Percentiles rank a stretch among this genome's conserved stretches.
phyloP scores from a whole-genome alignment of 1,140 invertebrate genomes.

The Scaptomyza pallida region DNA sequence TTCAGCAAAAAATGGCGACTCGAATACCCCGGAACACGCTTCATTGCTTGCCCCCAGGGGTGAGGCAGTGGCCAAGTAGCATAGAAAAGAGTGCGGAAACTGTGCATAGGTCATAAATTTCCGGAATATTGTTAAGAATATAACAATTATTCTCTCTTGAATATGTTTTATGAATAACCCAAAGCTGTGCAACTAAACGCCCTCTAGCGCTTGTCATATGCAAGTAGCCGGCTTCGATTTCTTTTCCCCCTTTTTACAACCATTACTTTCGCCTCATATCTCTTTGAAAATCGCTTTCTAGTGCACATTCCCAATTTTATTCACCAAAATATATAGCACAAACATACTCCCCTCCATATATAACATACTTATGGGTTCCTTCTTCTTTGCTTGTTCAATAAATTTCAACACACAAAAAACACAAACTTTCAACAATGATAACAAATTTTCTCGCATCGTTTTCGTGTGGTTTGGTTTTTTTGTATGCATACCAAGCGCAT shows the following conservation, averaged over 20 bases:
- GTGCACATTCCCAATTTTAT: conserved; percentile 1
- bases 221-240: neutral
- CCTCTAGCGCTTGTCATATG: conserved; percentile 23
- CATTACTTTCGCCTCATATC: neutral
- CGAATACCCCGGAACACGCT: conserved; percentile 52
- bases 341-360: neutral
- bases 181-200: conserved; percentile 19
- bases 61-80: neutral
- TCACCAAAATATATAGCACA: neutral
- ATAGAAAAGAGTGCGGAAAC: conserved; percentile 19
- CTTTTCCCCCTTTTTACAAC: too few species aligned
- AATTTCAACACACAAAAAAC: conserved; percentile 56
- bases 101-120: conserved; percentile 68
- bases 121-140: conserved; percentile 79
- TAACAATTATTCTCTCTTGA: conserved; percentile 59
- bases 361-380: conserved; percentile 20
- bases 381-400: conserved; percentile 49
- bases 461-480: conserved; percentile 44
- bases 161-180: conserved; percentile 34
- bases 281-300: conserved; percentile 22
- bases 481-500: conserved; percentile 54
- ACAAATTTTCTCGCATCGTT: conserved; percentile 54
- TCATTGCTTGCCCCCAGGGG: conserved; percentile 27
- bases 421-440: conserved; percentile 64
- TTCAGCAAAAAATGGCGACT: conserved; percentile 67